Percentiles rank a stretch among this genome's conserved stretches.
These are phyloP conservation scores for Oligia fasciuncula DNA, from an alignment of 2,888 invertebrate genomes.

Conservation along the genomic window DNA sequence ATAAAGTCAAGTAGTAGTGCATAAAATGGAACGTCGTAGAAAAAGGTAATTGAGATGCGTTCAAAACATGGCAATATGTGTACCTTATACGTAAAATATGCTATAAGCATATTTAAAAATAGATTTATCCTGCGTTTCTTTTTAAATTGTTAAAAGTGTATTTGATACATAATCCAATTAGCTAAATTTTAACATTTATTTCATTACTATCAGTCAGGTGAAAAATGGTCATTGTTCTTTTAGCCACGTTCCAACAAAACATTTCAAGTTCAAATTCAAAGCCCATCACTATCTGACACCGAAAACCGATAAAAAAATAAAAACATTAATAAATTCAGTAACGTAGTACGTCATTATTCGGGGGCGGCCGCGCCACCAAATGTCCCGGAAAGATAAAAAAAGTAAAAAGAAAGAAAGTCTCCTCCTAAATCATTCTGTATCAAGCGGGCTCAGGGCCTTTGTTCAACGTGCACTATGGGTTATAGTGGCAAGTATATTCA, in stretches of 20 bases:
- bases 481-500: constrained; percentile 45
- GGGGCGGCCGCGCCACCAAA: constrained; percentile 64
- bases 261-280: constrained; percentile 15
- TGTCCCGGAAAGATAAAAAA: constrained; percentile 75
- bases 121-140: no score
- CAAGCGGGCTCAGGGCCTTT: constrained; percentile 55
- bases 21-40: no score
- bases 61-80: no score
- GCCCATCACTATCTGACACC: constrained; percentile 17
- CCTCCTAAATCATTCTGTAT: constrained; percentile 68
- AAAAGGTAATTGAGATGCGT: no score
- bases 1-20: no score
- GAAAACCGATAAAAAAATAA: constrained; percentile 53
- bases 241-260: not conserved
- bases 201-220: no score
- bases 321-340: constrained; percentile 61
- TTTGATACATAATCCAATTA: no score
- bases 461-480: constrained; percentile 55
- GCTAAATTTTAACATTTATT: no score
- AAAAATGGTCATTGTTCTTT: no score
- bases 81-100: no score
- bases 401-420: constrained; percentile 67
- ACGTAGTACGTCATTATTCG: constrained; percentile 59
- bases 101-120: no score
- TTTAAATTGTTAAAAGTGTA: no score